Evolutionary conservation across 2,113 vertebrate genomes (phyloP), one percentile per base, ranked within the genome.

Genomic region (Mastomys coucha): DNA sequence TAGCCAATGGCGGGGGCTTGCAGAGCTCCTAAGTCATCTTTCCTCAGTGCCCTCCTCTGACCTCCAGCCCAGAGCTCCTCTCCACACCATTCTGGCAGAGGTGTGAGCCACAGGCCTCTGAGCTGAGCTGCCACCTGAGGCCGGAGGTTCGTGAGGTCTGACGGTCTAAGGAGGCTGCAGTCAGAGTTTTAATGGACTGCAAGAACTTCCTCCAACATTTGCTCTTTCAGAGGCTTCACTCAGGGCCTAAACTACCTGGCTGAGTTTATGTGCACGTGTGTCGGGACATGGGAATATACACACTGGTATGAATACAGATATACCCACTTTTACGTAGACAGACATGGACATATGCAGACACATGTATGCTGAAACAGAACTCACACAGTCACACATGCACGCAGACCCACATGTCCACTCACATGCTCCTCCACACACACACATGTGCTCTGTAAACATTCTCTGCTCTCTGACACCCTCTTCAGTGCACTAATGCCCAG

Each of bases 381-480:
- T 33, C 72, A 51, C 75, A 67, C 7, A 42, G 17, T 19, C 42
- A 13, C 14, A 24, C 2, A 51, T 17, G 28, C 49, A 67, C 51
- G n/a, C 45, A 76, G 28, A 76, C 13, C 24, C 39, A 63, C 63
- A n/a, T 13, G 7, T 9, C 42, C n/a, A 60, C 12, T 45, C 13
- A 12, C 5, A 16, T 24, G 45, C 5, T 7, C 28, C 12, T n/a
- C 1, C 19, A 2, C 1, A 6, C 17, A 33, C 89, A 58, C 78
- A 16, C 14, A 91, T 0, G 17, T 7, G 56, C 73, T 73, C 17
- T 6, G 80, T 1, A 81, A 1, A 0, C 7, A n/a, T 1, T 33
- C 36, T 81, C 65, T 0, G 22, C 0, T 5, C 11, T 0, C 2
- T 26, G 56, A 86, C 1, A 20, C 0, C n/a, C 26, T n/a, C 11